Evolutionary conservation across 2,113 vertebrate genomes (phyloP).

Genomic region (Nipponia nippon): DNA sequence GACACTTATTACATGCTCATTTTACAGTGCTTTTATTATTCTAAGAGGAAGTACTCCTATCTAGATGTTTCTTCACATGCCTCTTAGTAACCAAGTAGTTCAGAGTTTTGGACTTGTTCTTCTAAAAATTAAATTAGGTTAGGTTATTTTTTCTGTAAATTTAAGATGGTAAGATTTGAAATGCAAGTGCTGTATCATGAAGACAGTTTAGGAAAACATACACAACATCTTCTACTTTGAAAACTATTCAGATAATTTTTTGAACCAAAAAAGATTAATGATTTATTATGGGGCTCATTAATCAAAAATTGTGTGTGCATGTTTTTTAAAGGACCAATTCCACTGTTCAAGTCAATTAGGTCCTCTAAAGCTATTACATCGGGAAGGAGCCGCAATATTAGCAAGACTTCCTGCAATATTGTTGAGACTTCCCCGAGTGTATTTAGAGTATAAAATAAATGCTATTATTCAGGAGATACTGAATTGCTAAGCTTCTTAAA

Average conservation of each 20-base stretch:
- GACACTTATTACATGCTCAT: constrained; percentile 18
- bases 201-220: constrained; percentile 46
- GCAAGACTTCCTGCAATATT: constrained; percentile 71
- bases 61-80: not conserved
- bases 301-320: constrained; percentile 68
- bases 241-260: constrained; percentile 59
- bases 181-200: constrained; percentile 6
- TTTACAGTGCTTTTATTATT: constrained; percentile 35
- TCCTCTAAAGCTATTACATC: constrained; percentile 68
- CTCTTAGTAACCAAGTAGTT: not conserved
- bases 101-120: not conserved
- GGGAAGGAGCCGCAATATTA: constrained; percentile 66
- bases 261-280: constrained; percentile 77
- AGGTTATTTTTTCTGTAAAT: not conserved
- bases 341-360: constrained; percentile 75
- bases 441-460: constrained; percentile 78
- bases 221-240: constrained; percentile 13
- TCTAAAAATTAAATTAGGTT: constrained; percentile 17
- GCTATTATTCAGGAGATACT: constrained; percentile 75
- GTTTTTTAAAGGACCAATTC: constrained; percentile 63
- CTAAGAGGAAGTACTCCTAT: constrained; percentile 23
- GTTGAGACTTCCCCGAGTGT: constrained; percentile 70
- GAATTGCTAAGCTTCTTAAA: constrained; percentile 78
- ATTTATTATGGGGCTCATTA: constrained; percentile 79
- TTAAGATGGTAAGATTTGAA: constrained; percentile 40